phyloP scores from a whole-genome alignment of 2,113 vertebrate species.

The Myxocyprinus asiaticus region DNA sequence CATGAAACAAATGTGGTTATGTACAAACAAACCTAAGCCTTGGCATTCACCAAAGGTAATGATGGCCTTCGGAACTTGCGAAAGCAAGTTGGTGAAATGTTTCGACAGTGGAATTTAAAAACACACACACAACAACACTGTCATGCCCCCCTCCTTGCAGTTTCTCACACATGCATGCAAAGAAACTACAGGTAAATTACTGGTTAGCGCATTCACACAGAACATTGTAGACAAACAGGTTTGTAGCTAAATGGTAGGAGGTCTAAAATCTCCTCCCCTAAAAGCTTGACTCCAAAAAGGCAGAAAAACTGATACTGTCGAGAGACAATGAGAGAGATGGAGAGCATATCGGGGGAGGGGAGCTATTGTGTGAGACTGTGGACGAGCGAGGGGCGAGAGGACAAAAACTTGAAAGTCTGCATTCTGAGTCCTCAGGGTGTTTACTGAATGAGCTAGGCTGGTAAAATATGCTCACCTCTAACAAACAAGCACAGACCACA shows the following conservation, averaged over 20 bases:
- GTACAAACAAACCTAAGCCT: background rate
- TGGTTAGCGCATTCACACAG: conserved; percentile 26
- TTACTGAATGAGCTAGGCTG: background rate
- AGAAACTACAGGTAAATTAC: conserved; percentile 27
- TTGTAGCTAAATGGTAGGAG: background rate
- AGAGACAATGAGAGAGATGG: conserved; percentile 5
- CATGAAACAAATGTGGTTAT: background rate
- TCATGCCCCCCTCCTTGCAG: background rate
- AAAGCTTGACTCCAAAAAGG: background rate
- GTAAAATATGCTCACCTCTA: background rate
- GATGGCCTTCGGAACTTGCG: conserved; percentile 28
- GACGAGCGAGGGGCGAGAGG: background rate
- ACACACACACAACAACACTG: conserved; percentile 2
- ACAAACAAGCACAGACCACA: conserved; percentile 26
- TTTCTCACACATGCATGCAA: background rate
- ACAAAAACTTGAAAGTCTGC: conserved; percentile 40
- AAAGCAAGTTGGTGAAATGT: conserved; percentile 37
- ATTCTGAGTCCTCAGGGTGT: conserved; percentile 35
- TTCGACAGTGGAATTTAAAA: conserved; percentile 22
- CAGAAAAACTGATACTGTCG: background rate
- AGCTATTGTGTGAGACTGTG: background rate
- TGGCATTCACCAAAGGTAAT: conserved; percentile 4
- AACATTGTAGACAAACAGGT: conserved; percentile 45
- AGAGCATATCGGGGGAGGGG: background rate
- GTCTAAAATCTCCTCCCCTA: background rate